Evolutionary conservation across 1,140 invertebrate genomes (phyloP).

Genomic region (Triops cancriformis): DNA sequence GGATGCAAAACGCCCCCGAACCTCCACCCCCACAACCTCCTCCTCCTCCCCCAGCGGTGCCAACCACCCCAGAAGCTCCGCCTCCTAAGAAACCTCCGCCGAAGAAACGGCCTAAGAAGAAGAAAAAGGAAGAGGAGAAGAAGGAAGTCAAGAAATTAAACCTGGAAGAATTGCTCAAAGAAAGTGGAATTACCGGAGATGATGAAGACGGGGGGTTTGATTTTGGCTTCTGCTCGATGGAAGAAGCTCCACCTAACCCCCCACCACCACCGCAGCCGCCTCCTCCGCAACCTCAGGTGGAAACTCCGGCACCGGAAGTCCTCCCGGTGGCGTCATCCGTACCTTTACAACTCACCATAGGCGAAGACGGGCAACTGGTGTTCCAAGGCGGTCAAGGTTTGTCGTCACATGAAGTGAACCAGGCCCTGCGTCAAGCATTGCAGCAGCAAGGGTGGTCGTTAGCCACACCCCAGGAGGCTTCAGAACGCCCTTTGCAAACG

Average conservation of each 20-base stretch:
- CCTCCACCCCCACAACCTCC: constrained; percentile 19
- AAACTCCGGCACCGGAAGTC: background rate
- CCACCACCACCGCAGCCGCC: background rate
- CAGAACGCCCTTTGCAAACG: background rate
- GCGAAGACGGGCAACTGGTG: constrained; percentile 7
- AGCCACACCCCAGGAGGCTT: background rate
- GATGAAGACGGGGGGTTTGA: constrained; percentile 18
- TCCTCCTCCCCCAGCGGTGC: background rate
- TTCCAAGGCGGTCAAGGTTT: background rate
- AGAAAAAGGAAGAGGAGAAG: constrained; percentile 44
- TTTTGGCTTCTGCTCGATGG: constrained; percentile 6
- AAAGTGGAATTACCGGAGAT: constrained; percentile 30
- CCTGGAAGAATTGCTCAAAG: constrained; percentile 30
- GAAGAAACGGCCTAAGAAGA: constrained; percentile 45
- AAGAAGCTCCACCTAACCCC: constrained; percentile 11
- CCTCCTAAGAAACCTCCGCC: constrained; percentile 38
- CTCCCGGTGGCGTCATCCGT: background rate
- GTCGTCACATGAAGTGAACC: background rate
- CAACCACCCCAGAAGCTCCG: background rate
- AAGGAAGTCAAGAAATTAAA: constrained; percentile 23
- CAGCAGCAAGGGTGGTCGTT: background rate
- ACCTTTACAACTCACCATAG: background rate
- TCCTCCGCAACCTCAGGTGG: background rate
- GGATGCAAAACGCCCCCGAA: background rate
- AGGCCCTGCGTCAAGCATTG: background rate